phyloP scores from a whole-genome alignment of 1,140 invertebrate genomes.

The Phocides pigmalion region DNA sequence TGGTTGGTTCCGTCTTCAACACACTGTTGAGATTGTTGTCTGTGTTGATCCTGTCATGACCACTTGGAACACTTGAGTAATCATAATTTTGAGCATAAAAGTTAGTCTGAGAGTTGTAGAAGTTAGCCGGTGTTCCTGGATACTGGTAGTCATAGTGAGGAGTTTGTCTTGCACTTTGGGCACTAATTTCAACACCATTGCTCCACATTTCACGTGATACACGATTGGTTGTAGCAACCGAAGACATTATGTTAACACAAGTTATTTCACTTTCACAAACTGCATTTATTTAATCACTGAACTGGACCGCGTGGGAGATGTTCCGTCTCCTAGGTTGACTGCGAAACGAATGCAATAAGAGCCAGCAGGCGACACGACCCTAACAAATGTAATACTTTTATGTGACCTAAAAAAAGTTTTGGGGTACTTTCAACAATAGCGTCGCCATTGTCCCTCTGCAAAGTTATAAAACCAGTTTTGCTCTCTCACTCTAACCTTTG shows the following conservation, averaged over 20 bases:
- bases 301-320: slow-evolving; percentile 70
- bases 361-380: slow-evolving; percentile 69
- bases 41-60: slow-evolving; percentile 43
- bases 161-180: slow-evolving; percentile 53
- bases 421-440: slow-evolving; percentile 80
- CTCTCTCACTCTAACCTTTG: slow-evolving; percentile 52
- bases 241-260: slow-evolving; percentile 55
- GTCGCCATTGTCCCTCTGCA: slow-evolving; percentile 74
- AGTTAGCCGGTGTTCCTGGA: slow-evolving; percentile 38
- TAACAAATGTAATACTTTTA: slow-evolving; percentile 81
- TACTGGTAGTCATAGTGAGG: slow-evolving; percentile 56
- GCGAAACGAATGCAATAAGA: slow-evolving; percentile 77
- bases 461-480: slow-evolving; percentile 73
- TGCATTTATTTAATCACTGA: slow-evolving; percentile 42
- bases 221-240: slow-evolving; percentile 62
- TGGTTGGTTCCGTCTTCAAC: slow-evolving; percentile 63
- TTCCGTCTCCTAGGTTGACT: slow-evolving; percentile 64
- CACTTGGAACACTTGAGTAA: slow-evolving; percentile 45
- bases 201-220: slow-evolving; percentile 70
- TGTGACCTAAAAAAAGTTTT: slow-evolving; percentile 81
- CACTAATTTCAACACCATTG: slow-evolving; percentile 57
- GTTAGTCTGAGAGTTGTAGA: slow-evolving; percentile 58
- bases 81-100: slow-evolving; percentile 54
- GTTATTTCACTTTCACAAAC: slow-evolving; percentile 36
- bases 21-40: slow-evolving; percentile 40